Evolutionary conservation across 2,113 vertebrate genomes (phyloP).

Genomic region (Procavia capensis): DNA sequence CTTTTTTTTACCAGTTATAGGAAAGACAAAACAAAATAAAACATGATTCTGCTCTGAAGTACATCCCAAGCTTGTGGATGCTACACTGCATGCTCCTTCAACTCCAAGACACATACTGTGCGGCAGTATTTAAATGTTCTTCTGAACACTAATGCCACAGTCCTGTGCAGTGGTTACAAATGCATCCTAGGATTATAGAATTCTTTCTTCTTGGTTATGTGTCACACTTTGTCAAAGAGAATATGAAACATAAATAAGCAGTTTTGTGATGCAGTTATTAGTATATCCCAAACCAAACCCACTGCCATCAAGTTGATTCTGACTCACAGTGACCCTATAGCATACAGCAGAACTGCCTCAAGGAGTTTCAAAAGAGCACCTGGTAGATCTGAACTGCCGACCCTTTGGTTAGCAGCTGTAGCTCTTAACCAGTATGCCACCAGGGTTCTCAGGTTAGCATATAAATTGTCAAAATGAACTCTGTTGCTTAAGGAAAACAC

Average conservation of each 20-base stretch:
- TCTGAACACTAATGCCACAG: constrained; percentile 12
- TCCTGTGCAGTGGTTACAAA: neutral
- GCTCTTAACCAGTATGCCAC: no score
- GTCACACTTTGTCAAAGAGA: neutral
- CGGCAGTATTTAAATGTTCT: constrained; percentile 85
- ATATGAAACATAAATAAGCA: neutral
- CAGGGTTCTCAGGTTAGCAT: no score
- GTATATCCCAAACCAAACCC: no score
- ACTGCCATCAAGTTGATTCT: no score
- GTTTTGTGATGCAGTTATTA: neutral
- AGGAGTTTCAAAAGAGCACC: no score
- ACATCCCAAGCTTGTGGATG: neutral
- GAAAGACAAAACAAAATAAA: neutral
- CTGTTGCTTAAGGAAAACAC: neutral
- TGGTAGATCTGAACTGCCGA: no score
- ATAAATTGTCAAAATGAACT: neutral
- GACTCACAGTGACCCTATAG: no score
- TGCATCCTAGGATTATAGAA: neutral
- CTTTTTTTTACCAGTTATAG: neutral
- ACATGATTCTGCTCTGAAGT: neutral
- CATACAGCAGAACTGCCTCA: no score
- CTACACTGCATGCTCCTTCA: neutral
- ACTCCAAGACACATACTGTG: constrained; percentile 76
- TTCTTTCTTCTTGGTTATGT: constrained; percentile 24
- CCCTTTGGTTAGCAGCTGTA: no score